A percentile compares a stretch with the other conserved stretches of the same genome.
These are phyloP conservation scores for Taenioides sp. DNA, from an alignment of 2,797 vertebrate genomes.

Conservation along the genomic window DNA sequence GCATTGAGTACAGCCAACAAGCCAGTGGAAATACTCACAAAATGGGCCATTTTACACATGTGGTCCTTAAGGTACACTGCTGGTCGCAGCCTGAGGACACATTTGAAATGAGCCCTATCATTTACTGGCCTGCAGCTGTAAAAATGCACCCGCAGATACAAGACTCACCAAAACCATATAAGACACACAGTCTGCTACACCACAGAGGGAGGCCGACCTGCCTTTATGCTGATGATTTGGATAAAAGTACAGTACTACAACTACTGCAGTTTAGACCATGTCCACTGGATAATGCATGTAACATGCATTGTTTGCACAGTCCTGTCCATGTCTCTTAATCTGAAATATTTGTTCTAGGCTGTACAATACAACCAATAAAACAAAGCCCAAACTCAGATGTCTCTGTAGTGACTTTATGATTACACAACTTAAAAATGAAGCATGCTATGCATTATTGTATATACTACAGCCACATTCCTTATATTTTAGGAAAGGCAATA, in stretches of 20 bases:
- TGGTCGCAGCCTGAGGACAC: conserved; percentile 31
- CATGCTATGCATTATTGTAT: neutral
- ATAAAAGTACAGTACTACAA: conserved; percentile 44
- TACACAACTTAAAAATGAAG: conserved; percentile 18
- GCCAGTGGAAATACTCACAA: conserved; percentile 48
- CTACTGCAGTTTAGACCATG: conserved; percentile 24
- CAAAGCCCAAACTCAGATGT: conserved; percentile 3
- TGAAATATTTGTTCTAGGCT: conserved; percentile 25
- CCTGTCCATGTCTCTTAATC: conserved; percentile 36
- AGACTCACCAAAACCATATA: conserved; percentile 67
- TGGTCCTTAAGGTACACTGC: conserved; percentile 40
- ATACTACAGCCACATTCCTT: conserved; percentile 16
- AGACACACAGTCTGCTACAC: conserved; percentile 58
- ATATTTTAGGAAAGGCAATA: conserved; percentile 27
- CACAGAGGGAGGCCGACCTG: conserved; percentile 67
- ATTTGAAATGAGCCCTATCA: conserved; percentile 44
- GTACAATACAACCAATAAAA: conserved; percentile 21
- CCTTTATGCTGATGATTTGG: conserved; percentile 42
- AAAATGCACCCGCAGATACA: conserved; percentile 61
- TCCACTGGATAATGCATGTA: conserved; percentile 34
- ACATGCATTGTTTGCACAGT: conserved; percentile 41
- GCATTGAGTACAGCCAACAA: conserved; percentile 65
- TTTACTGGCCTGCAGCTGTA: conserved; percentile 68
- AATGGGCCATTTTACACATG: conserved; percentile 38
- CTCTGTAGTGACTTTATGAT: conserved; percentile 1